A percentile compares a stretch with the other conserved stretches of the same genome.
Conservation (phyloP, 2,797 vertebrate species). For the Pseudopleuronectes americanus region DNA sequence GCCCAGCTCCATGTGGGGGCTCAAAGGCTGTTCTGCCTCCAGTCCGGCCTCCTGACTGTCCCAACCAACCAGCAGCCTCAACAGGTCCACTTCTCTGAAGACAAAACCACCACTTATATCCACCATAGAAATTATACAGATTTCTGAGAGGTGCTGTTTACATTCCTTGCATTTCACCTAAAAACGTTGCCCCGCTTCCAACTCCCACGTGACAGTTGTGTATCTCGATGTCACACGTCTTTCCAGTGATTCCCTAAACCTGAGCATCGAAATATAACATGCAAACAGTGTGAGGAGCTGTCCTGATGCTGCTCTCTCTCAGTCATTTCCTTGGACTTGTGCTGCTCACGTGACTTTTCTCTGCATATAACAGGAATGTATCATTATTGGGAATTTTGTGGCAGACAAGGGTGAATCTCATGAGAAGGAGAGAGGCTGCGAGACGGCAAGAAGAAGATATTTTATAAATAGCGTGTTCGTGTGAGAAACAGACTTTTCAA, state of each 20-base stretch:
- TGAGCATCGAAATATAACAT: background rate
- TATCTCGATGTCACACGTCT: slow-evolving; percentile 6
- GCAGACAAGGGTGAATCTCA: slow-evolving; percentile 28
- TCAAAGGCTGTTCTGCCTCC: background rate
- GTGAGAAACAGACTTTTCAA: slow-evolving; percentile 75
- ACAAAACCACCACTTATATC: slow-evolving; percentile 3
- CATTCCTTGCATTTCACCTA: slow-evolving; percentile 8
- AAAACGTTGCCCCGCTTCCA: background rate
- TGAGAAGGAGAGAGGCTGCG: slow-evolving; percentile 13
- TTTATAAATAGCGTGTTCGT: slow-evolving; percentile 66
- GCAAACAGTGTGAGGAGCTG: slow-evolving; percentile 5
- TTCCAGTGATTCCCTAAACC: slow-evolving; percentile 25
- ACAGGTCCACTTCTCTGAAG: background rate
- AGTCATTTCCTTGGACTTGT: background rate
- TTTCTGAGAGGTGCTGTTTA: background rate
- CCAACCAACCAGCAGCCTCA: slow-evolving; percentile 5
- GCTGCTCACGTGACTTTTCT: slow-evolving; percentile 7
- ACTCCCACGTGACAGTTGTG: background rate
- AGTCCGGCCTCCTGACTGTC: background rate
- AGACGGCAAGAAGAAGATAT: slow-evolving; percentile 35
- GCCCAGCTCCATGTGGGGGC: background rate
- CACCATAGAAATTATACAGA: background rate
- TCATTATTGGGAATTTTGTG: slow-evolving; percentile 31
- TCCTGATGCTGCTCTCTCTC: background rate
- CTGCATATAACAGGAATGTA: slow-evolving; percentile 30